Base-by-base conservation (phyloP, 2,888 invertebrate species). In the Drosophila nigritarsus region DNA sequence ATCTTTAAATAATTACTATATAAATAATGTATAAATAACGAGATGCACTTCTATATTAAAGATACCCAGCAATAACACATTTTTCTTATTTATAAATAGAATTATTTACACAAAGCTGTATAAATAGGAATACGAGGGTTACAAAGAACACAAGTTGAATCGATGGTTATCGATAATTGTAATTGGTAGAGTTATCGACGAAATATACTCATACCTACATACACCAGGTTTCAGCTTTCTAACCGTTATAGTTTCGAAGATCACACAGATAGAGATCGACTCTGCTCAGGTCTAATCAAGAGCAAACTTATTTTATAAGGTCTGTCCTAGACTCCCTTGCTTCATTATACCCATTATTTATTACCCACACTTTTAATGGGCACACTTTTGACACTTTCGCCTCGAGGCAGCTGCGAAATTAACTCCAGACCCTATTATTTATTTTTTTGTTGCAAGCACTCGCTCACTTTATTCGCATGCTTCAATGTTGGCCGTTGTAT, bases 391-490 rank as follows among this genome's bases (percentile, higher is more conserved):
- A 75, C 80, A 78, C 78, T 73, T 79, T 78, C 72, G 49, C 65
- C 53, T 11, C 29, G 20, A 24, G 29, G 34, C 32, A 63, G 65
- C 50, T 63, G 50, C 11, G n/a, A 15, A 67, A 51, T 49, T 34
- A 40, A 49, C 63, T 60, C 15, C 63, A 75, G 63, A 11, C 15
- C 13, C 4, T 8, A 15, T 24, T 45, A 30, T 34, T 49, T 27
- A 13, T 49, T 15, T 11, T 70, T 13, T 61, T 49, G 30, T 48
- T 40, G 68, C 64, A 60, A 76, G 59, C 68, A 69, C 30, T 63
- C 53, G 66, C 60, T 69, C 18, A 58, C 48, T 82, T 84, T 79
- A 85, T 82, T 80, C 36, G 65, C 67, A 72, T 62, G 49, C 67
- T 64, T 77, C 61, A 65, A 65, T 80, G 74, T 71, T 65, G 72